Evolutionary conservation across 1,140 invertebrate species (phyloP), one percentile per base, ranked within the genome.

Genomic region (Drosophila santomea): DNA sequence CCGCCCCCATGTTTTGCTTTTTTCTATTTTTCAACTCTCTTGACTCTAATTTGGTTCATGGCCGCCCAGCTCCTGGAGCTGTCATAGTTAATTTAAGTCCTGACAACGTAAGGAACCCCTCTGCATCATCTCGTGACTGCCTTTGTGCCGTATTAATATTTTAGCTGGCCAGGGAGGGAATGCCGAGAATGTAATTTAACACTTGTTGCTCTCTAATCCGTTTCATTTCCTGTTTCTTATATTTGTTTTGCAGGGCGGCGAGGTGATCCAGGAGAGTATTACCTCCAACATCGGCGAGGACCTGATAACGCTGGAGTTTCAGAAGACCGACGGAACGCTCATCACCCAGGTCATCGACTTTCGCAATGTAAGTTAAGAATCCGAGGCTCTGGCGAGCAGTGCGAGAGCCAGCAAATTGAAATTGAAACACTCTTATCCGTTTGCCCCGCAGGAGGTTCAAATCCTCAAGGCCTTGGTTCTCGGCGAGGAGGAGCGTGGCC

Each of bases 261-360:
- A 98, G 93, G 96, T 98, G 74, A 95, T 98, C 84, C 96, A 97
- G 90, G 97, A 99, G 93, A 97, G 95, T 56, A 98, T 99, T 91
- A 95, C 95, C 68, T 96, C 97, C 14, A 98, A 99, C 93, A 96
- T 97, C 48, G 96, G 95, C 41, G 97, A 98, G 75, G 97, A 99
- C 93, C 95, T 96, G 25, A 96, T 98, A 48, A 96, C 94, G 10
- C 93, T 99, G 59, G 97, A 98, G 91, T 98, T 98, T 89, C 95
- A 97, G 92, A 94, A 97, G 67, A 96, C 96, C 3, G 98, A 99
- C 92, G 98, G 97, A 50, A 97, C 97, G 10, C 94, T 97, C 73
- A 95, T 99, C 32, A 98, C 97, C 8, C 97, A 98, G 92, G 95
- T 98, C 36, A 96, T 98, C 62, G 98, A 99, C 92, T 98, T 98